A percentile compares a stretch with the other conserved stretches of the same genome.
Evolutionary conservation across 1,140 invertebrate species (phyloP).

Genomic region (Caenorhabditis tropicalis): DNA sequence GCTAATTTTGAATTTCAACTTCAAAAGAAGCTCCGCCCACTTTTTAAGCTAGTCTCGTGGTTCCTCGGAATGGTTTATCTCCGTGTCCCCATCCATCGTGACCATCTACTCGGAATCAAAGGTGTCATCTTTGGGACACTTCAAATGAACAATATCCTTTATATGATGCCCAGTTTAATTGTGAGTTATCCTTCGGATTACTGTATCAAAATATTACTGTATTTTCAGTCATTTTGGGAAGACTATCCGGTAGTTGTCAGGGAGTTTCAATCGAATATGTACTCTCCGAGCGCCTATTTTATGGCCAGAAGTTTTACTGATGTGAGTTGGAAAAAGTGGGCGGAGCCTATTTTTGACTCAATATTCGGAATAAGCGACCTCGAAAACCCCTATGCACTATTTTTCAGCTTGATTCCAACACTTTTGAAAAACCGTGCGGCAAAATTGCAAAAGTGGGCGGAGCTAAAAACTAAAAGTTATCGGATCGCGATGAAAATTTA

Average conservation of each 20-base stretch:
- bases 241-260: conserved; percentile 82
- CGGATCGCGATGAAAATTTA: no score
- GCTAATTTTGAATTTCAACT: no score
- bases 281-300: conserved; percentile 89
- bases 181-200: neutral
- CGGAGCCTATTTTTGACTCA: no score
- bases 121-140: conserved; percentile 89
- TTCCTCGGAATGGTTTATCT: conserved; percentile 46
- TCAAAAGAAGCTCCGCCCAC: neutral
- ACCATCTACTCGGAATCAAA: conserved; percentile 91
- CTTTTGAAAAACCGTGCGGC: no score
- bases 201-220: neutral
- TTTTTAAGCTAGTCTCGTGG: conserved; percentile 2
- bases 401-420: no score
- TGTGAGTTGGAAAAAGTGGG: neutral
- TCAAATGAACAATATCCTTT: conserved; percentile 79
- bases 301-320: conserved; percentile 78
- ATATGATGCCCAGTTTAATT: conserved; percentile 64
- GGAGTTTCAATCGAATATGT: conserved; percentile 89
- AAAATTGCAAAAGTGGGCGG: no score
- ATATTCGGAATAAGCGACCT: no score
- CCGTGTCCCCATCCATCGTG: neutral
- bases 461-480: no score
- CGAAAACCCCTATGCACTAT: no score
- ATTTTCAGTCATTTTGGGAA: neutral